Base-by-base conservation (phyloP, 2,113 vertebrate species). In the Podarcis muralis region DNA sequence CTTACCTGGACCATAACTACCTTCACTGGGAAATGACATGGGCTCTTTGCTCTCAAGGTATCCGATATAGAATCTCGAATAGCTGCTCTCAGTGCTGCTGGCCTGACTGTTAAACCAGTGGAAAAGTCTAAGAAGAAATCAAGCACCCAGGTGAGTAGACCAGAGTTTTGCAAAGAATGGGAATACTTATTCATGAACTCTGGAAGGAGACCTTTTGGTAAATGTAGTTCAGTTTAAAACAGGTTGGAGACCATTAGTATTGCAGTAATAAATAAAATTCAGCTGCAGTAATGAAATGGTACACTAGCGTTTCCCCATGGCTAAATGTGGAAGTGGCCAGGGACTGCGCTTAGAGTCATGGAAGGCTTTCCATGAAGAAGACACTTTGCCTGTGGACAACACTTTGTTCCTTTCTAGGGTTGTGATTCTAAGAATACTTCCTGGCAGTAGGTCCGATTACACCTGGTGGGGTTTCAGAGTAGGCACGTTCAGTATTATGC, bases 61-160 rank as follows among this genome's bases (percentile, higher is more conserved):
- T 98, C 98, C 0, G 97, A 98, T 85, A 99, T 99, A 0, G 97
- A 99, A 93, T 95, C 97, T 89, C 97, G 98, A 81, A 99, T 99
- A 0, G 98, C 98, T 0, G 98, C 98, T 25, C 95, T 99, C 86
- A 97, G 96, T 0, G 97, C 98, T 0, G 98, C 98, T 0, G 98
- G 98, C 8, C 96, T 98, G 92, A 96, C 96, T 0, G 95, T 96
- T 89, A 95, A 88, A 22, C 74, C 96, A 0, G 78, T 97, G 86
- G 90, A 97, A 77, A 95, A 96, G n/a, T 57, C 93, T 0, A 98
- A 93, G 91, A 97, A 92, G 91, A 97, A 92, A 94, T 97, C 98
- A 0, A 95, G 89, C 2, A 77, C 88, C 30, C 96, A 95, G 92
- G 97, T 98, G 91, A 95, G 96, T 23, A 48, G 32, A 32, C n/a